Base-by-base conservation (phyloP, 2,888 invertebrate species). In the Meganola albula region DNA sequence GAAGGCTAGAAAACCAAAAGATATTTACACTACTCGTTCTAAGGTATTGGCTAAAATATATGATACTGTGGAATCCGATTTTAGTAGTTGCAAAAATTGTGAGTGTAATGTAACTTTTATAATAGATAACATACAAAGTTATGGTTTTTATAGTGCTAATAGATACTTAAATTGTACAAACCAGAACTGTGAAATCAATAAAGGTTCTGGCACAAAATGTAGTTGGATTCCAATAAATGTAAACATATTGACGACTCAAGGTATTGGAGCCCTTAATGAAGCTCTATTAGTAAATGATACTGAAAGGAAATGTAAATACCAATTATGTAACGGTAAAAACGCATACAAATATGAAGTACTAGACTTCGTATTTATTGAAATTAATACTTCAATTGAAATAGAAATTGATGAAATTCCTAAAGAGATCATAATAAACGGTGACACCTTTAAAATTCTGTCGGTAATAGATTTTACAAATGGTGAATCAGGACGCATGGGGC, bases 181-280 rank as follows among this genome's bases (percentile, higher is more conserved):
- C 28, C 32, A 32, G 24, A 29, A 25, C 28, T 34, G 34, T 34
- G 34, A 28, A 34, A 34, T 28, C 28, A 34, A 29, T 34, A 28
- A 34, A 27, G 27, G 12, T 27, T 24, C 27, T 18, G 27, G 23
- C 18, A 22, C 23, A 18, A 37, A 37, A 33, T 37, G 37, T 29
- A 37, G 37, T 37, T 37, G 37, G 37, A 32, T 33, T 26, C 37
- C 37, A 29, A 29, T 37, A 33, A 37, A 37, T 33, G 25, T 33
- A 29, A 26, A 37, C 23, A 37, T 26, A 28, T 33, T 37, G 28
- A 29, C 25, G 29, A 33, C 31, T 29, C 20, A 37, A 32, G 37
- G 37, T 37, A 33, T 37, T 26, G 29, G 32, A 28, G 32, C 31
- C 31, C 29, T 37, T 29, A 32, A 29, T 32, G 26, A 37, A 32